Evolutionary conservation across 2,888 invertebrate genomes (phyloP).

Genomic region (Chromoteleia sp.): DNA sequence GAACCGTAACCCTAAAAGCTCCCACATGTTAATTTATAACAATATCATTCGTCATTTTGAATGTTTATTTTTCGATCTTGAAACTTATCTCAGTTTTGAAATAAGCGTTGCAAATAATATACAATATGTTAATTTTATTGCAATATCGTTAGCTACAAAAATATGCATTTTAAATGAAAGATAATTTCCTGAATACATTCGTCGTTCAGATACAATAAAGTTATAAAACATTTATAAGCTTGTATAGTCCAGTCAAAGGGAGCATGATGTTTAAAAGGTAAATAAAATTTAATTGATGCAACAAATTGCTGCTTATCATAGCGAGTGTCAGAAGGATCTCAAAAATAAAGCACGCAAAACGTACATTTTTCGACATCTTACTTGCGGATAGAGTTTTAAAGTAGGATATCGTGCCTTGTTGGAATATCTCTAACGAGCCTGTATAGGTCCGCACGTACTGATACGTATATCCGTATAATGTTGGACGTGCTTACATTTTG

Average conservation of each 20-base stretch:
- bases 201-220: too few species aligned
- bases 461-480: constrained; percentile 64
- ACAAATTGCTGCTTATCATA: constrained; percentile 42
- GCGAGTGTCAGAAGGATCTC: constrained; percentile 4
- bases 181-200: too few species aligned
- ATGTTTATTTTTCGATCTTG: too few species aligned
- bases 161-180: too few species aligned
- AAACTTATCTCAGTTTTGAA: too few species aligned
- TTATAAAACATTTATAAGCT: too few species aligned
- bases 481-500: constrained; percentile 65
- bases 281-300: constrained; percentile 35
- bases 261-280: constrained; percentile 8
- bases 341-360: constrained; percentile 47
- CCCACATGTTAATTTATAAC: too few species aligned
- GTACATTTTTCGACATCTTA: constrained; percentile 51
- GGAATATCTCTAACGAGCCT: constrained; percentile 66
- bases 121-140: too few species aligned
- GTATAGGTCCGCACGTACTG: constrained; percentile 59
- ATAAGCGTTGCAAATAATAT: too few species aligned
- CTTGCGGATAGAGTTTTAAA: constrained; percentile 54
- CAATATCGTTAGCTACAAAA: too few species aligned
- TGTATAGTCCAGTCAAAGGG: not conserved
- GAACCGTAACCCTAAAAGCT: too few species aligned
- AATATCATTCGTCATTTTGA: too few species aligned
- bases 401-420: constrained; percentile 59